These are phyloP conservation scores for Zoroaster sp. DNA, from an alignment of 53 echinoderm and acorn worm species.

Conservation along the genomic window DNA sequence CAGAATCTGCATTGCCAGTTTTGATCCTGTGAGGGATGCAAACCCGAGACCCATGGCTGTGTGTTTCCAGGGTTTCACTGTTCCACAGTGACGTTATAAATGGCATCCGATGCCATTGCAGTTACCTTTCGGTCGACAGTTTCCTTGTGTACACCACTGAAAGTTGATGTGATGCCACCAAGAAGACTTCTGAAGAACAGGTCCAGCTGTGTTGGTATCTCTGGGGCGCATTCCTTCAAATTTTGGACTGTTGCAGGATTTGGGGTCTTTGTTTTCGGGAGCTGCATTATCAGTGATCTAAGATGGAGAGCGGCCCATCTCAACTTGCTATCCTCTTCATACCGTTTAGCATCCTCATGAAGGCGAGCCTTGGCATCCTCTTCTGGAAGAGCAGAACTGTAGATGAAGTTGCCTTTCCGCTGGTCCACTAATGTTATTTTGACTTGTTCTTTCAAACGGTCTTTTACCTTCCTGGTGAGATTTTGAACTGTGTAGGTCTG, in stretches of 20 bases:
- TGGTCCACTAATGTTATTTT: no score
- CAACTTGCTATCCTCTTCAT: no score
- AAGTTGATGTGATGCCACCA: not conserved
- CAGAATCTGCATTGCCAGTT: conserved; percentile 52
- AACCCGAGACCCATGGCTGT: conserved; percentile 66
- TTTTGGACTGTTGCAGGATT: conserved; percentile 59
- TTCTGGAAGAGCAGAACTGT: no score
- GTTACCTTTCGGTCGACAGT: conserved; percentile 59
- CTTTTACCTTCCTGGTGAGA: no score
- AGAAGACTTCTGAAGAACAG: conserved; percentile 63
- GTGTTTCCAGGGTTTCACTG: conserved; percentile 73
- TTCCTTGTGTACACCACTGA: conserved; percentile 12
- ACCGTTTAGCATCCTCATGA: no score
- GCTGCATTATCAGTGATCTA: conserved; percentile 52
- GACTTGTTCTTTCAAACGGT: no score
- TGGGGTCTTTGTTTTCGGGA: conserved; percentile 64
- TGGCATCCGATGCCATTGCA: conserved; percentile 74
- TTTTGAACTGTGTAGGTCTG: no score
- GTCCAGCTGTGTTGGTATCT: conserved; percentile 53
- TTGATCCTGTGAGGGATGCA: conserved; percentile 72
- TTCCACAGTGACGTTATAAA: conserved; percentile 63
- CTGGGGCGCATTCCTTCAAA: conserved; percentile 61
- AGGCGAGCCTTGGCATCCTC: no score
- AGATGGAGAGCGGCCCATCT: conserved; percentile 72
- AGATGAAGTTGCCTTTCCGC: no score